Evolutionary conservation across 2,797 vertebrate species (phyloP).

Genomic region (Darevskia mixta): DNA sequence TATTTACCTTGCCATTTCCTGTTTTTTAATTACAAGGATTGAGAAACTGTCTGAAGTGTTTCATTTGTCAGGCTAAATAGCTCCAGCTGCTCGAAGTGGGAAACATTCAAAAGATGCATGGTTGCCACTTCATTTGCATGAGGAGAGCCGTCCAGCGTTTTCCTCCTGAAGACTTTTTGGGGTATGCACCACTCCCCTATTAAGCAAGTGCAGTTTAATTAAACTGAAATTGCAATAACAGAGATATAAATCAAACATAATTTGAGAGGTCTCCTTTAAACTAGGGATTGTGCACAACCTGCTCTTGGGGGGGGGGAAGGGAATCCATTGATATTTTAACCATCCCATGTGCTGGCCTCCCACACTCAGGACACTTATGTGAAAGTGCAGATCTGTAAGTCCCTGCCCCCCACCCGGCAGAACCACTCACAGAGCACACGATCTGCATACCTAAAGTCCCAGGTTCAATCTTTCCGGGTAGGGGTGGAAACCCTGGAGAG

Average conservation of each 20-base stretch:
- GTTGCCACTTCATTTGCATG: background rate
- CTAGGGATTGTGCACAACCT: background rate
- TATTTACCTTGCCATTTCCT: constrained; percentile 59
- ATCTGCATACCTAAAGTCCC: background rate
- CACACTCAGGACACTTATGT: background rate
- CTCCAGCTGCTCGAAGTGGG: constrained; percentile 53
- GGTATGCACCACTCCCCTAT: background rate
- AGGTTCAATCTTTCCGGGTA: too few relatives aligned
- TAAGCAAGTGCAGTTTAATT: constrained; percentile 14
- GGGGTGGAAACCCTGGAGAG: background rate
- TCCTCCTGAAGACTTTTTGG: background rate
- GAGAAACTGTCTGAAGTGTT: constrained; percentile 59
- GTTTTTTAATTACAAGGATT: constrained; percentile 64
- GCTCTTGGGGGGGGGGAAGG: background rate
- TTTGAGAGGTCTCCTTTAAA: background rate
- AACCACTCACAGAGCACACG: background rate
- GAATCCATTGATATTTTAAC: background rate
- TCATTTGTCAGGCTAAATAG: constrained; percentile 63
- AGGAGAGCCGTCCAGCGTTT: constrained; percentile 15
- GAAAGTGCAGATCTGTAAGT: background rate
- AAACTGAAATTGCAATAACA: background rate
- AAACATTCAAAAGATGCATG: constrained; percentile 7
- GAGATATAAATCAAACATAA: constrained; percentile 15
- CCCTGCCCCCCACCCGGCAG: background rate
- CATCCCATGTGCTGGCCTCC: background rate